Evolutionary conservation across 2,113 vertebrate genomes (phyloP), one percentile per base, ranked within the genome.

Genomic region (Tautogolabrus adspersus): DNA sequence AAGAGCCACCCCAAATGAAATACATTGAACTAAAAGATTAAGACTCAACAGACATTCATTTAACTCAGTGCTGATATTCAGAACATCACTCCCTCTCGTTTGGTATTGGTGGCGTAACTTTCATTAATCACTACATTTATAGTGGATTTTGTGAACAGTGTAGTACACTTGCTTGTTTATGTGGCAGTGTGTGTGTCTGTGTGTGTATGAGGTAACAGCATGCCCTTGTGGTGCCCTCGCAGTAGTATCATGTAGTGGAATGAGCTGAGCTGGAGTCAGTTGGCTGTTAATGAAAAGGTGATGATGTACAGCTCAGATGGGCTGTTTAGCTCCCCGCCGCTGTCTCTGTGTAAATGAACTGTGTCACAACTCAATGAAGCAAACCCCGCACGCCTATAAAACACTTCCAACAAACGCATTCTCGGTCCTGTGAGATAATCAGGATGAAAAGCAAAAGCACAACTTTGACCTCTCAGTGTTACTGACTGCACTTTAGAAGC

Each of bases 231-330:
- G 54, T 79, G 66, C 67, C 84, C 81, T 80, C n/a, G n/a, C 19
- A n/a, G 44, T 46, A 15, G 49, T 52, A 52, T 52, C 49, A 52
- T 83, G 26, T 5, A n/a, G 59, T 34, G 30, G 74, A 60, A 69
- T 71, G 52, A 57, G 21, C 67, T 54, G 61, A 56, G 42, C 62
- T 38, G 60, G 42, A 58, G 74, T 83, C 60, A 74, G 52, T 73
- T 57, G 10, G 42, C 72, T 47, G 16, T 80, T 52, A 84, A 92
- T 92, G 89, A 89, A 77, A 77, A 78, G 30, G 84, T 15, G 79
- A 66, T 84, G 87, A 93, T 79, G 56, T 87, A 77, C 75, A 38
- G 60, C 83, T 82, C 67, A 77, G 83, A 30, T 44, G 34, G 58
- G 52, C 60, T 70, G 47, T 67, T 80, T 63, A 47, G 64, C 66